phyloP scores from a whole-genome alignment of 2,113 vertebrate species.

The Struthidea cinerea region DNA sequence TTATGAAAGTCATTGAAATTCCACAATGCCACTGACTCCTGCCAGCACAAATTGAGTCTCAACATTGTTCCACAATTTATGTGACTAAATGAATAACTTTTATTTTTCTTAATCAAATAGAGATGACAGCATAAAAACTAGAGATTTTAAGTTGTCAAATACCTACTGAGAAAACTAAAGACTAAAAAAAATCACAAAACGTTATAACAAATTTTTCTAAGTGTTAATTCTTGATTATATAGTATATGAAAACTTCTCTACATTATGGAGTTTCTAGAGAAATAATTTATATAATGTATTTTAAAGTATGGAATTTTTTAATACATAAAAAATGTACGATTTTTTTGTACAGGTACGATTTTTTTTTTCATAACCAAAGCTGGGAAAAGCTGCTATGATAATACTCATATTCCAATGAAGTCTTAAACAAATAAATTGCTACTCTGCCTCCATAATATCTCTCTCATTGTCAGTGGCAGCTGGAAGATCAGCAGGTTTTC shows the following conservation, averaged over 20 bases:
- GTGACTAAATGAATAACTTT: not conserved
- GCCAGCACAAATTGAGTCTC: not conserved
- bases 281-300: not conserved
- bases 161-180: not conserved
- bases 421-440: conserved; percentile 14
- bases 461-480: conserved; percentile 33
- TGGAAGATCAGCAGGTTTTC: conserved; percentile 47
- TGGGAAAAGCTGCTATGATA: not conserved
- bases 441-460: not conserved
- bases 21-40: not conserved
- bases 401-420: not conserved
- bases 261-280: not conserved
- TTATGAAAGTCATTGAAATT: not conserved
- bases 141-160: not conserved
- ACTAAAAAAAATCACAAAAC: not conserved
- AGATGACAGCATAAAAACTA: not conserved
- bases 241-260: not conserved
- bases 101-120: not conserved
- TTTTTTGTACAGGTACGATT: not conserved
- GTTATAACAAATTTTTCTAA: not conserved
- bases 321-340: not conserved
- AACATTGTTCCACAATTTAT: not conserved
- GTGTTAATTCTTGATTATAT: not conserved
- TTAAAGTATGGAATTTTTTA: not conserved
- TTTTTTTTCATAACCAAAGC: not conserved